Base-by-base conservation (phyloP, 2,113 vertebrate genomes). In the Corvus cornix region DNA sequence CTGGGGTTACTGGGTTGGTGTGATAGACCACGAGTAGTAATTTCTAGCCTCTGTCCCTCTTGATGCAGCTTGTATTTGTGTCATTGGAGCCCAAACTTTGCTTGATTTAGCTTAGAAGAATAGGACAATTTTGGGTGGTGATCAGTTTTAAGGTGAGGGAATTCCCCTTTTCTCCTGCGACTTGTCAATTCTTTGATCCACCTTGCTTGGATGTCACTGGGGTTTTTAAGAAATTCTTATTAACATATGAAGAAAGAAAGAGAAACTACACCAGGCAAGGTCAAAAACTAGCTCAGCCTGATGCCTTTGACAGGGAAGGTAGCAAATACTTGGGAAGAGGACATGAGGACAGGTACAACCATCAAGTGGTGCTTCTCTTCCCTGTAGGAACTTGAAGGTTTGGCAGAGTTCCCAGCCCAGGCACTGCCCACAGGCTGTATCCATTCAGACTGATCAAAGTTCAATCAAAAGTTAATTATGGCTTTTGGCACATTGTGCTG, bases 361-460 rank as follows among this genome's bases (percentile, higher is more conserved):
- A 14, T 12, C 35, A 77, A 23, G 16, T 15, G 28, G 24, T 59
- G 43, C 9, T 92, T 84, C 44, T 74, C 7, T 52, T 58, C 33
- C 64, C 27, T 2, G 2, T 8, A 80, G 56, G 73, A 68, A 48
- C 83, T 81, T 74, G 76, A 11, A 77, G 21, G 21, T 51, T 80
- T 95, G 96, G 64, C 95, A 43, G 60, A 77, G 10, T n/a, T 95
- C 93, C 83, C 64, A 87, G 51, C 7, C 30, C n/a, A 84, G 72
- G 48, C 55, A 59, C 76, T 86, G 46, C 86, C 76, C 68, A 59
- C 17, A 59, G 76, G 76, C 64, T 13, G 4, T 72, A 84, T 84
- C 9, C 44, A 21, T 97, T 93, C 56, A 91, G 69, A 87, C 27
- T 26, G 83, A 95, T 68, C 96, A 96, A 96, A 95, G 95, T 92